Evolutionary conservation across 2,888 invertebrate species (phyloP).

Genomic region (Polia nebulosa): DNA sequence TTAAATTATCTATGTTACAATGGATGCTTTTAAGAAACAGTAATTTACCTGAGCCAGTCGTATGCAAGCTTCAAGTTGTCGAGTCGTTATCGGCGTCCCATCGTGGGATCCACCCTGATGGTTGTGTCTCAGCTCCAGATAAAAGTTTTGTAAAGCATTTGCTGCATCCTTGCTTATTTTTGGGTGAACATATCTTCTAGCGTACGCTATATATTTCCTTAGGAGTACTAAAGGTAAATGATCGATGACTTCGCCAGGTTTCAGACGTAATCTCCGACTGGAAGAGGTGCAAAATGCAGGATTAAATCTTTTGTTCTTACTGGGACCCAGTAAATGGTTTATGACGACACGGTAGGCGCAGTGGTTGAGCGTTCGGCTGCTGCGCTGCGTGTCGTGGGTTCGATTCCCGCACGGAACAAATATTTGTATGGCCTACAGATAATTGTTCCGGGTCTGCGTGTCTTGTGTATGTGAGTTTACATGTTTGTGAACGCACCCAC

Average conservation of each 20-base stretch:
- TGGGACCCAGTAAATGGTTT: not conserved
- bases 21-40: not conserved
- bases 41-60: slow-evolving; percentile 93
- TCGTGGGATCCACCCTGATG: slow-evolving; percentile 93
- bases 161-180: slow-evolving; percentile 94
- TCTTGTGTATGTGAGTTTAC: no score
- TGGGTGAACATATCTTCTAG: slow-evolving; percentile 96
- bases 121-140: slow-evolving; percentile 94
- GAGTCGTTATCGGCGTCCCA: slow-evolving; percentile 93
- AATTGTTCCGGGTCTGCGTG: no score
- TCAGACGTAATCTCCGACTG: slow-evolving; percentile 92
- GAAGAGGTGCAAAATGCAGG: slow-evolving; percentile 63
- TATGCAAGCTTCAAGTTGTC: slow-evolving; percentile 97
- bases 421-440: no score
- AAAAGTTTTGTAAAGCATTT: slow-evolving; percentile 94
- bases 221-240: slow-evolving; percentile 94
- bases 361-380: no score
- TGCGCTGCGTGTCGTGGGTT: no score
- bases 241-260: slow-evolving; percentile 92
- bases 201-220: slow-evolving; percentile 98
- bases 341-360: no score
- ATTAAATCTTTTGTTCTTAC: not conserved
- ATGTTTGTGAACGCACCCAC: no score
- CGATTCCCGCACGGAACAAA: no score
- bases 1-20: not conserved